These are phyloP conservation scores for Meriones unguiculatus DNA, from an alignment of 2,113 vertebrate genomes.

Conservation along the genomic window DNA sequence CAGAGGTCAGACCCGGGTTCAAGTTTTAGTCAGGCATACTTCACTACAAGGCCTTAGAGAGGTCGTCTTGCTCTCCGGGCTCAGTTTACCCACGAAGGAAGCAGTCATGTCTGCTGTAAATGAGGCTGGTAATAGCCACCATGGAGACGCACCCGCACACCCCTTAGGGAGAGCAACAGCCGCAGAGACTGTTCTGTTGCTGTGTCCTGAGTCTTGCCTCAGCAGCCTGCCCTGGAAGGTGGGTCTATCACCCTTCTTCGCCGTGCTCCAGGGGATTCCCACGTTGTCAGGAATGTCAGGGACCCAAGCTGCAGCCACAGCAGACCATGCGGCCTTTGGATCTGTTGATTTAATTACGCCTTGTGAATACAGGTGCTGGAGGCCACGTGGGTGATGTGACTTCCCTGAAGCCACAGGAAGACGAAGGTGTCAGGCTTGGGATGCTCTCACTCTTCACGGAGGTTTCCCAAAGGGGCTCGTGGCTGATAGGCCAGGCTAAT, in stretches of 20 bases:
- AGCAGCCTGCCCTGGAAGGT: not conserved
- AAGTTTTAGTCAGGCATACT: not conserved
- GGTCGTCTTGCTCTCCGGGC: not conserved
- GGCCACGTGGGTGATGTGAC: not conserved
- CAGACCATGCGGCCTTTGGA: rapidly evolving
- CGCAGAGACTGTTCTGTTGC: not conserved
- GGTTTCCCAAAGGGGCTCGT: not conserved
- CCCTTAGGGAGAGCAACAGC: not conserved
- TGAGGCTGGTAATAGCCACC: not conserved
- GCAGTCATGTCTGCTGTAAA: not conserved
- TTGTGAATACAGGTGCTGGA: not conserved
- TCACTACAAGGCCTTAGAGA: not conserved
- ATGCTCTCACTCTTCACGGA: not conserved
- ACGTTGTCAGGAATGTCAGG: not conserved
- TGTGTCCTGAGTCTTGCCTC: too few species aligned
- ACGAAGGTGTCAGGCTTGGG: not conserved
- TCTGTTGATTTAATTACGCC: not conserved
- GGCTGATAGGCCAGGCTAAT: not conserved
- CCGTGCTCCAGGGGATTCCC: not conserved
- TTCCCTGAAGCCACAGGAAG: not conserved
- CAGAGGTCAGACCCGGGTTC: not conserved
- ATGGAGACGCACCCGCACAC: not conserved
- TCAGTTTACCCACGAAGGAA: not conserved
- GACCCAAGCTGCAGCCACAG: not conserved
- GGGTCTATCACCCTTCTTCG: not conserved